phyloP scores from a whole-genome alignment of 2,888 invertebrate genomes.

The Trachelus stipa region DNA sequence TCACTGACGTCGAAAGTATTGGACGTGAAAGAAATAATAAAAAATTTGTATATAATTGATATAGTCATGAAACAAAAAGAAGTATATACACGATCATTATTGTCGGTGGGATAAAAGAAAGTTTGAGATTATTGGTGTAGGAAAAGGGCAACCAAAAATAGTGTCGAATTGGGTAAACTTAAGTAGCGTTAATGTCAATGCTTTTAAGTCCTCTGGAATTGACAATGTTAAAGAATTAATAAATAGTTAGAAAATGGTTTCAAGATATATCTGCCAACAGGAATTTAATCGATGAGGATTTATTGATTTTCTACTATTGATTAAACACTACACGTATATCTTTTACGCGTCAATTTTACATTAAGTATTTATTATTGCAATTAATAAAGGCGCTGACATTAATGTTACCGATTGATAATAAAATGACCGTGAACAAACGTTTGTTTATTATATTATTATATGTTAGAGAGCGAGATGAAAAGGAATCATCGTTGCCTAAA shows the following conservation, averaged over 20 bases:
- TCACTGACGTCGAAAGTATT: constrained; percentile 26
- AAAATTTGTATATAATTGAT: constrained; percentile 64
- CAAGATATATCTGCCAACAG: not conserved
- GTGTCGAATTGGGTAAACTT: not conserved
- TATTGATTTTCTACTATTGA: not conserved
- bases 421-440: not conserved
- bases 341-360: not conserved
- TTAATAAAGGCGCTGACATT: not conserved
- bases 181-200: not conserved
- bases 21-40: constrained; percentile 45
- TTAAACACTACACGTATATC: not conserved
- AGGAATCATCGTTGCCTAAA: not conserved
- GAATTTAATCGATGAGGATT: not conserved
- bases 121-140: not conserved
- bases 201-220: not conserved
- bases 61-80: constrained; percentile 53
- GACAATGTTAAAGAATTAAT: not conserved
- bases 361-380: not conserved
- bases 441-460: not conserved
- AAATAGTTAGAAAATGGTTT: not conserved
- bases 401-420: not conserved
- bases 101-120: not conserved
- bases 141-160: not conserved
- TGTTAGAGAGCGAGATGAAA: not conserved
- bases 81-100: constrained; percentile 54